A percentile compares a stretch with the other conserved stretches of the same genome.
Evolutionary conservation across 2,888 invertebrate species (phyloP).

Genomic region (Tryphoninae sp.): DNA sequence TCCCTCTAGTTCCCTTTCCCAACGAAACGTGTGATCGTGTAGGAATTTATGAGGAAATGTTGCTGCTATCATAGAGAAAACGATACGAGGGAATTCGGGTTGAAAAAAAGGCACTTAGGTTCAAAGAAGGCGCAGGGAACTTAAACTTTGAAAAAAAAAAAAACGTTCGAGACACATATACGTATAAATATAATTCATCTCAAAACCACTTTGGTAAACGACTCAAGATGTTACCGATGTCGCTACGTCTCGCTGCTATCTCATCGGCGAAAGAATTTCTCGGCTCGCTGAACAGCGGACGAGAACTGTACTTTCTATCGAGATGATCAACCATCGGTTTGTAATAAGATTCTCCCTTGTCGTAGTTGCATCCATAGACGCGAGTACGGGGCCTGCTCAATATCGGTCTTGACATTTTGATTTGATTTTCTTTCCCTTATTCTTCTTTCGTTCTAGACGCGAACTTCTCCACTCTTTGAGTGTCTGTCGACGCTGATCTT

Average conservation of each 20-base stretch:
- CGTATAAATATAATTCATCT: constrained; percentile 49
- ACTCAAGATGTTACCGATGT: constrained; percentile 80
- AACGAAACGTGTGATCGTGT: neutral
- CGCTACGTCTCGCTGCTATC: constrained; percentile 82
- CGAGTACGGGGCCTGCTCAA: constrained; percentile 88
- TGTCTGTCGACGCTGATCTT: constrained; percentile 30
- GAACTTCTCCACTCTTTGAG: neutral
- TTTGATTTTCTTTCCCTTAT: neutral
- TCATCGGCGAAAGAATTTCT: constrained; percentile 83
- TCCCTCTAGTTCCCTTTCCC: neutral
- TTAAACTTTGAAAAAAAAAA: constrained; percentile 25
- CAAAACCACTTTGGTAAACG: constrained; percentile 81
- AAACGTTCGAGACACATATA: constrained; percentile 14
- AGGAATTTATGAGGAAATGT: neutral
- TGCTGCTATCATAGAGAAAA: neutral
- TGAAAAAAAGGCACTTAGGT: neutral
- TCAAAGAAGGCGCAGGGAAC: constrained; percentile 6
- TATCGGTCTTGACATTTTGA: constrained; percentile 80
- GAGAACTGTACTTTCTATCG: constrained; percentile 86
- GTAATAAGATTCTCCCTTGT: constrained; percentile 92
- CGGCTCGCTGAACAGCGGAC: constrained; percentile 80
- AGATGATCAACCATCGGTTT: constrained; percentile 89
- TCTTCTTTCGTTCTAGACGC: constrained; percentile 4
- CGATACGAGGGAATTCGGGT: neutral
- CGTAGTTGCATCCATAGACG: constrained; percentile 93